Percentiles rank a stretch among this genome's conserved stretches.
Conservation (phyloP, 2,113 vertebrate species). For the Cettia cetti region DNA sequence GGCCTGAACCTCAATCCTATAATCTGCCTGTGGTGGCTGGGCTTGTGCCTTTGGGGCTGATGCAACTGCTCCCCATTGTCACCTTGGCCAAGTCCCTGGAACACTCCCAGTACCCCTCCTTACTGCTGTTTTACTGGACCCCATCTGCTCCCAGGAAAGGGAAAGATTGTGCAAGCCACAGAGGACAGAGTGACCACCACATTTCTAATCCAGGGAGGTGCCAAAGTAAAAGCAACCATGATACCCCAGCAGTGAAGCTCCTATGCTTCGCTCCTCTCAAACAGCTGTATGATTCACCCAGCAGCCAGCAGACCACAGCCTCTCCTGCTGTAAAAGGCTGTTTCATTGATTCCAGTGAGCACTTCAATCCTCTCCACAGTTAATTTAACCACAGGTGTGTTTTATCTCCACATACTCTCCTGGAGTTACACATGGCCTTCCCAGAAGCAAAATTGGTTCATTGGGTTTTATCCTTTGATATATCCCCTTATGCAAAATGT, state of each 20-base stretch:
- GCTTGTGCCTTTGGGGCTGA: neutral
- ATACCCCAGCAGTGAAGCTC: neutral
- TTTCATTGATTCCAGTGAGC: neutral
- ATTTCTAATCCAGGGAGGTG: neutral
- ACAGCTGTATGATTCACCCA: neutral
- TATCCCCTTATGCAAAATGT: neutral
- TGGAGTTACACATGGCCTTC: neutral
- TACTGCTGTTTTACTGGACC: neutral
- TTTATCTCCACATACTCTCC: neutral
- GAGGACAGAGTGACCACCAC: neutral
- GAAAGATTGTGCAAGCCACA: neutral
- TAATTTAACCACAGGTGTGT: conserved; percentile 27
- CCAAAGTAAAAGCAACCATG: neutral
- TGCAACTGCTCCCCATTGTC: neutral
- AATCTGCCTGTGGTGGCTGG: neutral
- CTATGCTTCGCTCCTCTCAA: neutral
- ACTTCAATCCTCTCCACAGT: neutral
- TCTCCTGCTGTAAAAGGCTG: neutral
- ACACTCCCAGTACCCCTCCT: neutral
- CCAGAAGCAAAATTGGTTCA: neutral
- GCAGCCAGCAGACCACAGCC: neutral
- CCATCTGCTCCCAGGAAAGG: too few species aligned
- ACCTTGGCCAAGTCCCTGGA: neutral
- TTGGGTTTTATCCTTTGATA: neutral
- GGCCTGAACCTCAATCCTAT: neutral